Conservation (phyloP, 2,113 vertebrate species). For the Paralichthys olivaceus region DNA sequence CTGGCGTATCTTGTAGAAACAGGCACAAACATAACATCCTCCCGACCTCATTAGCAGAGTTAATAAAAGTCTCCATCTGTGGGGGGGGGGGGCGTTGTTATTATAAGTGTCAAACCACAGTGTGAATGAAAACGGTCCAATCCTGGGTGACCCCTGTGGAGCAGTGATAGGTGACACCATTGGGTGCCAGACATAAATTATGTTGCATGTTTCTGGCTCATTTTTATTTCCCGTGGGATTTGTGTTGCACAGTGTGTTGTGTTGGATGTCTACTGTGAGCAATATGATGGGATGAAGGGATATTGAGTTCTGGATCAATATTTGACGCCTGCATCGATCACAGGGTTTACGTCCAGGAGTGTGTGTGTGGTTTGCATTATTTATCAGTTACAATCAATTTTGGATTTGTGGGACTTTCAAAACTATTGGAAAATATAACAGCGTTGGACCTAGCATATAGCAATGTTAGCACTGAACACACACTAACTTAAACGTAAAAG, state of each 20-base stretch:
- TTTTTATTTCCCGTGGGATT: conserved; percentile 26
- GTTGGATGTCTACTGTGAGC: not conserved
- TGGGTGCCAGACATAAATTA: conserved; percentile 36
- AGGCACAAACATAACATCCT: conserved; percentile 4
- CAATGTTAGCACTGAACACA: not conserved
- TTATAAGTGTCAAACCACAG: conserved; percentile 29
- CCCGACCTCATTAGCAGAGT: conserved; percentile 17
- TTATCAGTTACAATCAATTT: not conserved
- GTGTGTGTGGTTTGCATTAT: not conserved
- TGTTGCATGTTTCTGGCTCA: not conserved
- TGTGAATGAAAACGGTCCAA: conserved; percentile 12
- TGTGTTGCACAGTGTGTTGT: not conserved
- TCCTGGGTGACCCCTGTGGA: conserved; percentile 7
- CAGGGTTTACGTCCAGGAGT: not conserved
- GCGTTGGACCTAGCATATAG: not conserved
- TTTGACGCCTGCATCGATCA: not conserved
- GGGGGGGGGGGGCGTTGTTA: conserved; percentile 1
- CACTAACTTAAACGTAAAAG: no score
- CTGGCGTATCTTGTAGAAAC: not conserved
- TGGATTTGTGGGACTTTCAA: not conserved
- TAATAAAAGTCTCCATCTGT: conserved; percentile 27
- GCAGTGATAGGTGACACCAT: conserved; percentile 18
- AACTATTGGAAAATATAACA: not conserved
- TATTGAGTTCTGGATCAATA: not conserved
- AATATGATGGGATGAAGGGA: not conserved